Evolutionary conservation across 2,797 vertebrate species (phyloP).

Genomic region (Phataginus tricuspis): DNA sequence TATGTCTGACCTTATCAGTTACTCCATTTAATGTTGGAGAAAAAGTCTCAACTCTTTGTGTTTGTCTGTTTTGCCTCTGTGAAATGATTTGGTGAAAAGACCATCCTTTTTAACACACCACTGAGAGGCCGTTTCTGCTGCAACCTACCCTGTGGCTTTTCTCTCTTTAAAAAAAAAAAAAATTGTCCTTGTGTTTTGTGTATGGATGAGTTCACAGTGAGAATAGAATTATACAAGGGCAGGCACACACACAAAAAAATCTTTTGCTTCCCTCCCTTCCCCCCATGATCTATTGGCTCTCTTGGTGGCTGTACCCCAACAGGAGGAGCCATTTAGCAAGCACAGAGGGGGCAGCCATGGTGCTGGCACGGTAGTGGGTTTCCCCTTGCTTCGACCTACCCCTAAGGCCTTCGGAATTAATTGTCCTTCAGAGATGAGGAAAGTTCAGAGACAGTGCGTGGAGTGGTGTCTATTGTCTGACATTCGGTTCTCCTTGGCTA

Average conservation of each 20-base stretch:
- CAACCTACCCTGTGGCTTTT: slow-evolving; percentile 91
- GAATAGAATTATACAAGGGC: slow-evolving; percentile 90
- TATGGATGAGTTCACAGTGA: slow-evolving; percentile 91
- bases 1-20: slow-evolving; percentile 97
- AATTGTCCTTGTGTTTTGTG: slow-evolving; percentile 89
- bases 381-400: slow-evolving; percentile 89
- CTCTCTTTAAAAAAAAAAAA: slow-evolving; percentile 82
- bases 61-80: slow-evolving; percentile 93
- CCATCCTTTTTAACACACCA: slow-evolving; percentile 90
- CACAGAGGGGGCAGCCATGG: slow-evolving; percentile 84
- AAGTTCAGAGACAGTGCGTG: slow-evolving; percentile 89
- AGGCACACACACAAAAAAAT: slow-evolving; percentile 87
- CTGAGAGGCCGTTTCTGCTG: slow-evolving; percentile 89
- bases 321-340: slow-evolving; percentile 85
- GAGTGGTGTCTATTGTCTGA: slow-evolving; percentile 88
- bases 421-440: slow-evolving; percentile 90
- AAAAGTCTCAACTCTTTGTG: slow-evolving; percentile 95
- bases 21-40: slow-evolving; percentile 94
- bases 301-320: slow-evolving; percentile 90
- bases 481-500: slow-evolving; percentile 86
- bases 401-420: slow-evolving; percentile 93
- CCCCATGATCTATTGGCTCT: slow-evolving; percentile 86
- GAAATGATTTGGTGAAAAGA: slow-evolving; percentile 92
- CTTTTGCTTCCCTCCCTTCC: slow-evolving; percentile 88
- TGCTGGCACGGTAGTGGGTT: slow-evolving; percentile 84